Evolutionary conservation across 2,888 invertebrate species (phyloP), one percentile per base, ranked within the genome.

Genomic region (Tigriopus californicus): DNA sequence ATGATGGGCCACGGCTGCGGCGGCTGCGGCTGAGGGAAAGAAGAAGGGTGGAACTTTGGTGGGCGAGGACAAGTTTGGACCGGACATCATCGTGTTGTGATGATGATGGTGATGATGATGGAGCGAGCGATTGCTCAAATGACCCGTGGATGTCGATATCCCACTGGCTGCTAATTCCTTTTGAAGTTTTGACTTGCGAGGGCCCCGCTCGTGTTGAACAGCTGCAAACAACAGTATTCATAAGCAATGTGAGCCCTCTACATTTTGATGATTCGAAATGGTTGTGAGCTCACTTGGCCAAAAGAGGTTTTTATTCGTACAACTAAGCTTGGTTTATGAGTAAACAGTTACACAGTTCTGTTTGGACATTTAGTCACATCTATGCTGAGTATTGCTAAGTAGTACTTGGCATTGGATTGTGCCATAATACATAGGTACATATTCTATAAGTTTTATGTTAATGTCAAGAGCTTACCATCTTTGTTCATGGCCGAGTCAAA

Each of bases 401-500:
- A n/a, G n/a, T n/a, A n/a, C n/a, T n/a, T n/a, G n/a, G n/a, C n/a
- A n/a, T n/a, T n/a, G n/a, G n/a, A n/a, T n/a, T n/a, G n/a, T n/a
- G n/a, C n/a, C n/a, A n/a, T n/a, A n/a, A n/a, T n/a, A n/a, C n/a
- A n/a, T n/a, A n/a, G n/a, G n/a, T n/a, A n/a, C n/a, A n/a, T n/a
- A n/a, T n/a, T n/a, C n/a, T n/a, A n/a, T n/a, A n/a, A n/a, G n/a
- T n/a, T n/a, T n/a, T n/a, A n/a, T n/a, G n/a, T 22, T 51, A 12
- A 22, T n/a, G 3, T 44, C 4, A 42, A 13, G 12, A 25, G 66
- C 87, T 84, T 73, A 95, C 94, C 94, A 74, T 95, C 92, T 76
- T 90, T 91, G 73, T 95, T 94, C 94, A 95, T 95, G 67, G 88
- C 84, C 59, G 89, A 90, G 71, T 88, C 85, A 72, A 94, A 92